Evolutionary conservation across 2,113 vertebrate genomes (phyloP), one percentile per base, ranked within the genome.

Genomic region (Calonectris borealis): DNA sequence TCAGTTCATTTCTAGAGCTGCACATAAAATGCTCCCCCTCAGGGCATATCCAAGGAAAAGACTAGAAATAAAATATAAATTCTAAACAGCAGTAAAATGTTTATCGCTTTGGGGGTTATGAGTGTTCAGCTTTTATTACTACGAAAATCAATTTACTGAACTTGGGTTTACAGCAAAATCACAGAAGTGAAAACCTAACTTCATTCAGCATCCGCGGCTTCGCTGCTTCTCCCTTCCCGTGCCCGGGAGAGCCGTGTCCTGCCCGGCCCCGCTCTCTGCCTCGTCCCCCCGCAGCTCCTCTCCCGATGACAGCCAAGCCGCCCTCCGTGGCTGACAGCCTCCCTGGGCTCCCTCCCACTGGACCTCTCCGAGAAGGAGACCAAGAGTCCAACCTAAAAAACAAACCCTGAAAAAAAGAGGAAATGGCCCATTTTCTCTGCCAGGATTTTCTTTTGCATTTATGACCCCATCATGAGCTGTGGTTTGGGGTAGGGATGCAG

Each of bases 111-210:
- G 77, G 94, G 92, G 93, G 96, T 97, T 97, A 97, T 91, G 96
- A 96, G 94, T 75, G 94, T 96, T 97, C 96, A 75, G 94, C 80
- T 98, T 98, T 97, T 97, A 97, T 95, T 96, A 95, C 96, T 90
- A 92, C 8, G 7, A 96, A 97, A 98, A 97, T 98, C 97, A 97
- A 97, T 97, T 97, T 97, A 96, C 93, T 92, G 94, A 96, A 94
- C 96, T 95, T 72, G 66, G 48, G 77, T 96, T 96, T 96, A 94
- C 90, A 94, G 93, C 95, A 93, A 95, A 97, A 97, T 97, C 96
- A 91, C 92, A 86, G 40, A 95, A 90, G 84, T 93, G 92, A 92
- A 78, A 96, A 93, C 96, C 92, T 94, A 95, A 88, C 93, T 94
- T 94, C 42, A 48, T 87, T 90, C 3, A 2, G 76, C 61, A 54